Base-by-base conservation (phyloP, 2,888 invertebrate species). In the Pseudanteris insignis region DNA sequence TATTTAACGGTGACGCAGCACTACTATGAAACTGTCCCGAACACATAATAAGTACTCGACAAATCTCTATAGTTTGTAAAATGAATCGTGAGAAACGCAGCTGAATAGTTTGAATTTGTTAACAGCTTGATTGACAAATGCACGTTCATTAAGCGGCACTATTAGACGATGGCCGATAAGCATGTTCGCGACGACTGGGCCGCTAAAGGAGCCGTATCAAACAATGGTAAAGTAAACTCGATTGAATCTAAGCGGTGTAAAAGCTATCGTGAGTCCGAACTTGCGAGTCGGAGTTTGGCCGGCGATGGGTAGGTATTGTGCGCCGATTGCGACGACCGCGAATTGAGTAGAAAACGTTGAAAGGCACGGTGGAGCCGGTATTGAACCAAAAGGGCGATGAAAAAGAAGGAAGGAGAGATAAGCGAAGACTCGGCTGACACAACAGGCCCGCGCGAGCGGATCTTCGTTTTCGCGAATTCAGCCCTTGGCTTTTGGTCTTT, bases 381-480 rank as follows among this genome's bases (percentile, higher is more conserved):
- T 18, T 4, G 18, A 18, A 18, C 4, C 6, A 18, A 6, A 18
- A 18, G 18, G 18, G 6, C 3, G 18, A 18, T 18, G 6, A 18
- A 18, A 18, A 18, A 18, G 18, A 18, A 6, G 18, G 18, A 18
- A 21, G 18, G 18, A 18, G 26, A 55, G 59, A 46, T 33, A 51
- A 50, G 50, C 10, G 30, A 34, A 44, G 53, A 47, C 38, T 34
- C 36, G 34, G 41, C 46, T 50, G 36, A 13, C 34, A 36, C 55
- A 47, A 59, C 46, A 63, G 36, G 48, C 40, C 66, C 64, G 59
- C 64, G 47, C 57, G n/a, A 64, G 36, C 55, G 66, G 63, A 69
- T 73, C 72, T 73, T 72, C 71, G 69, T 70, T 70, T 70, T 68
- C 72, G 69, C 69, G 67, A 69, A 66, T 65, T 70, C 71, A 68